Percentiles rank a stretch among this genome's conserved stretches.
phyloP scores from a whole-genome alignment of 1,140 invertebrate species.

The Zeugodacus cucurbitae region DNA sequence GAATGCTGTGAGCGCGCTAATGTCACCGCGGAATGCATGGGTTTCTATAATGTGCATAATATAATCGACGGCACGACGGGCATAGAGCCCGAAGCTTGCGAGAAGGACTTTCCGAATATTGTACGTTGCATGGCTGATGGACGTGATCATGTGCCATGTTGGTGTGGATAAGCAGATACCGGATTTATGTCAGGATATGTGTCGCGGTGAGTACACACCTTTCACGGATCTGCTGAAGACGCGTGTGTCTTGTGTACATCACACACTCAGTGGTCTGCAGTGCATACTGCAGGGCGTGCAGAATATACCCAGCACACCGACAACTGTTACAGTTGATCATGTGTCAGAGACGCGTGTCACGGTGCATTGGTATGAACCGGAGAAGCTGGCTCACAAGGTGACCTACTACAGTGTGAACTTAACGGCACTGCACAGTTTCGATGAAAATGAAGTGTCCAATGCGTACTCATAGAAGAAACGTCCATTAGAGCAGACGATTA shows the following conservation, averaged over 20 bases:
- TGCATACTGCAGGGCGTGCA: slow-evolving; percentile 85
- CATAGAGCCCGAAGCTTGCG: slow-evolving; percentile 81
- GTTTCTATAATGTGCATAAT: slow-evolving; percentile 85
- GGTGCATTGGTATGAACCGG: slow-evolving; percentile 76
- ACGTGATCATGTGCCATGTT: slow-evolving; percentile 85
- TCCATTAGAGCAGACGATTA: slow-evolving; percentile 54
- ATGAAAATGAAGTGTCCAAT: slow-evolving; percentile 62
- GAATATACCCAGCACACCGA: slow-evolving; percentile 78
- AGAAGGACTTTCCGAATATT: slow-evolving; percentile 80
- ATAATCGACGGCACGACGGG: slow-evolving; percentile 82
- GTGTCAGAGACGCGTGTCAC: slow-evolving; percentile 76
- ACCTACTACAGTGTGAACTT: slow-evolving; percentile 78
- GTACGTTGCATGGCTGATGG: slow-evolving; percentile 81
- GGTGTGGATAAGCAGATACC: slow-evolving; percentile 82
- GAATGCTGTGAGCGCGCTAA: slow-evolving; percentile 78
- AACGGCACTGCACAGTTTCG: slow-evolving; percentile 75
- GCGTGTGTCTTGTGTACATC: slow-evolving; percentile 83
- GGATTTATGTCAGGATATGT: slow-evolving; percentile 85
- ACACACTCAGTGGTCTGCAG: slow-evolving; percentile 83
- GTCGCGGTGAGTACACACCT: slow-evolving; percentile 83
- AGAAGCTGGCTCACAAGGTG: slow-evolving; percentile 72
- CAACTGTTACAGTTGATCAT: slow-evolving; percentile 76
- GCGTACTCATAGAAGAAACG: neutral
- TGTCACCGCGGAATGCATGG: slow-evolving; percentile 76
- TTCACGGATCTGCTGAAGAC: slow-evolving; percentile 86